Evolutionary conservation across 2,888 invertebrate species (phyloP), one percentile per base, ranked within the genome.

Genomic region (Nebria brevicollis): DNA sequence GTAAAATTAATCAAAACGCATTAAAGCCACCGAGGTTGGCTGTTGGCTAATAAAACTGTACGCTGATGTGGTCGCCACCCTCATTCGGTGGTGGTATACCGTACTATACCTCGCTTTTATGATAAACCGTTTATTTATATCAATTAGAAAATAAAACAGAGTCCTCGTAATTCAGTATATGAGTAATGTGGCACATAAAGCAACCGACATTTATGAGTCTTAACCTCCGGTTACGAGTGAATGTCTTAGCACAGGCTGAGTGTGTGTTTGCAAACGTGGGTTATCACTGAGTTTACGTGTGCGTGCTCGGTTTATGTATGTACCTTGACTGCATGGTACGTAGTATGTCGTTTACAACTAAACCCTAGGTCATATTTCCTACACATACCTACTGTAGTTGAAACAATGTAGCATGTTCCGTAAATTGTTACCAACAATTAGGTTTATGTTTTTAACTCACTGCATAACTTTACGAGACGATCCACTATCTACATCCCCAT

Each of bases 141-240:
- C 70, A 77, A 77, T 77, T 77, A 77, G 77, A 70, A 77, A 26
- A 43, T 70, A 77, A 68, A 70, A 77, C 77, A 77, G 66, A 76
- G 42, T 75, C 70, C 70, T 70, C 68, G 77, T 70, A 70, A 20
- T 42, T 77, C 68, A 54, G 43, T 64, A n/a, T 68, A 77, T 77
- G 77, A 77, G 77, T 77, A 68, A 77, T 77, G 70, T 42, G 15
- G 77, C 77, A 77, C 77, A 70, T 77, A 77, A 68, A 77, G 15
- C 76, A 15, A 3, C 13, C 41, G 75, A 77, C 77, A 43, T 77
- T 77, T 77, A 77, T 70, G 77, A 77, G 77, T 77, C 64, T 77
- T 54, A 54, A 54, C 54, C 54, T 54, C 54, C 54, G 54, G 54
- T 8, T 54, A 54, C 54, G 54, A 54, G 54, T 13, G 54, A 54